phyloP scores from a whole-genome alignment of 2,113 vertebrate species.

The Entosphenus tridentatus region DNA sequence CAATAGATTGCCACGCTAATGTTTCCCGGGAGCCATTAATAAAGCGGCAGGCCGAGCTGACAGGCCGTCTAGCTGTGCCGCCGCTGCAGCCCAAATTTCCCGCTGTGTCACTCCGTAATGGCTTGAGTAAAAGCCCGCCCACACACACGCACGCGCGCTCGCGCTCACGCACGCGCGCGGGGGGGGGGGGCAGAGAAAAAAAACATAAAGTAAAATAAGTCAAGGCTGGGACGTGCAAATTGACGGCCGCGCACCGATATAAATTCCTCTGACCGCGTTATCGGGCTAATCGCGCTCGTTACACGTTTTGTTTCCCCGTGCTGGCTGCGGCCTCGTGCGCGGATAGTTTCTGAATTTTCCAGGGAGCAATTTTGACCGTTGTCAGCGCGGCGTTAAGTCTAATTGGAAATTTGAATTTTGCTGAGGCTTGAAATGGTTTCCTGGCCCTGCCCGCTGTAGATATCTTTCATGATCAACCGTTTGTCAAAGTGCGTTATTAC shows the following conservation, averaged over 20 bases:
- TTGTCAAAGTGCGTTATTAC: constrained; percentile 6
- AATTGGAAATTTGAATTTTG: constrained; percentile 6
- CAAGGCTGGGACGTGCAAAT: too few relatives aligned
- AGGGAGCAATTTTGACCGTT: constrained; percentile 4
- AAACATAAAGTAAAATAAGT: too few relatives aligned
- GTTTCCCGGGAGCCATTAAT: constrained; percentile 6
- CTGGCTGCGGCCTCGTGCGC: neutral
- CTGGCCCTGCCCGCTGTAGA: constrained; percentile 3
- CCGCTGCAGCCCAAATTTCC: constrained; percentile 3
- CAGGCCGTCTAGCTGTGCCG: neutral
- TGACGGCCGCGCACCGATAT: neutral
- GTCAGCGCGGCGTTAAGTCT: constrained; percentile 4
- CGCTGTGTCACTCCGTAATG: constrained; percentile 1
- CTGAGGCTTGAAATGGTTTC: constrained; percentile 6
- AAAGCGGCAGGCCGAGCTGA: neutral
- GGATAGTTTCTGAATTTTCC: neutral
- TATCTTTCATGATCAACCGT: constrained; percentile 6
- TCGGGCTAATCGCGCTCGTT: constrained; percentile 2
- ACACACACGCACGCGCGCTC: neutral
- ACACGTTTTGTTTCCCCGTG: constrained; percentile 4
- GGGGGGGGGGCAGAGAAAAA: too few relatives aligned
- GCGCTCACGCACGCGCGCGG: neutral
- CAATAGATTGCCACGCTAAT: constrained; percentile 5
- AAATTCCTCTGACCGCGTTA: constrained; percentile 6
- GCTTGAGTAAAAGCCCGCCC: neutral